These are phyloP conservation scores for Ranitomeya imitator DNA, from an alignment of 2,113 vertebrate species.

Conservation along the genomic window DNA sequence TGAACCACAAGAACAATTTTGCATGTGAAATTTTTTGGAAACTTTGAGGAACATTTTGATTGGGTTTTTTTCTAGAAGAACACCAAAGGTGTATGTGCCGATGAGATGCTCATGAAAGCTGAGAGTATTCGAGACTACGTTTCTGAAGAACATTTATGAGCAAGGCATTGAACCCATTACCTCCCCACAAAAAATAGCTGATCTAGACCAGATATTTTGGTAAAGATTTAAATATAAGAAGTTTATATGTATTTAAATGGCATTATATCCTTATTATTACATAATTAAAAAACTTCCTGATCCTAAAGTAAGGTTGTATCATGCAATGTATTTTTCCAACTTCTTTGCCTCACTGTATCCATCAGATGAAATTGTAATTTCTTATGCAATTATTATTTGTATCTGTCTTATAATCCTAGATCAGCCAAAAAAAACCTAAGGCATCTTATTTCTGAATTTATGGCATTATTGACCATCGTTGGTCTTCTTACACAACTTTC, in stretches of 20 bases:
- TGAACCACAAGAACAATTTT: background rate
- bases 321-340: constrained; percentile 4
- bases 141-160: background rate
- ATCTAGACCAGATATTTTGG: background rate
- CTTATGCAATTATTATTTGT: background rate
- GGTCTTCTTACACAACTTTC: background rate
- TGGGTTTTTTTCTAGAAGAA: no score
- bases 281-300: background rate
- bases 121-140: background rate
- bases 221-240: background rate
- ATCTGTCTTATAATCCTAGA: background rate
- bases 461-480: background rate
- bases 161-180: background rate
- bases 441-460: background rate
- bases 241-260: background rate
- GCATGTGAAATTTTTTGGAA: background rate
- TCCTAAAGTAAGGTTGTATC: background rate
- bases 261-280: background rate
- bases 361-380: background rate
- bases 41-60: no score
- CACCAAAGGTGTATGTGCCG: background rate
- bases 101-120: background rate
- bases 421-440: no score
- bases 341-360: background rate
- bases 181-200: background rate